Percentiles rank a stretch among this genome's conserved stretches.
phyloP scores from a whole-genome alignment of 2,797 vertebrate species.

The Ctenochaetus hawaiiensis region DNA sequence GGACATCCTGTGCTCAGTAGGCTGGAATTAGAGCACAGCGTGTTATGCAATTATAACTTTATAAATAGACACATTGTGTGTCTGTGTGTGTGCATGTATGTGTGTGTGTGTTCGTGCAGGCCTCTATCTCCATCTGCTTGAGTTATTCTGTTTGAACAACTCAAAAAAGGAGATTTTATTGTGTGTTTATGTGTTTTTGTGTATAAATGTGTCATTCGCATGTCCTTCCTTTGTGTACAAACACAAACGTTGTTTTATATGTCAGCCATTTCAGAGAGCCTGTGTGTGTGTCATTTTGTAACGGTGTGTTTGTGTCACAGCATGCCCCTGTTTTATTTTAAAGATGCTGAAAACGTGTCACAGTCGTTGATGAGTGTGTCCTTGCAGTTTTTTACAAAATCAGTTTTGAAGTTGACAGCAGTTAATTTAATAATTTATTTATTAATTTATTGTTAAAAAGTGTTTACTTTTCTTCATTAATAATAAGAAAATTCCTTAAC shows the following conservation, averaged over 20 bases:
- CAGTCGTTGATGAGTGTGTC: not conserved
- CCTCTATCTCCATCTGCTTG: constrained; percentile 58
- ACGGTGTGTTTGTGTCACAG: not conserved
- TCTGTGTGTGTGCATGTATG: not conserved
- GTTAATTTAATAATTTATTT: too few species aligned
- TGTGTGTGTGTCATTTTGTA: not conserved
- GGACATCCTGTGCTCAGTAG: constrained; percentile 73
- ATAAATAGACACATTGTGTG: constrained; percentile 74
- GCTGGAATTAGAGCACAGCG: constrained; percentile 77
- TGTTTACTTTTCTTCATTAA: too few species aligned
- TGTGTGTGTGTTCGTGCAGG: constrained; percentile 19
- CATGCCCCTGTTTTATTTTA: not conserved
- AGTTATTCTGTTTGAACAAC: constrained; percentile 37
- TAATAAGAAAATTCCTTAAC: too few species aligned
- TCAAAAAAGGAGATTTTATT: constrained; percentile 14
- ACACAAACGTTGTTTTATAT: not conserved
- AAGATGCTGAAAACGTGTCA: not conserved
- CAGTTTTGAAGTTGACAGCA: not conserved
- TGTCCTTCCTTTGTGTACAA: not conserved
- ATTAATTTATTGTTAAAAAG: too few species aligned
- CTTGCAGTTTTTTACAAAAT: not conserved
- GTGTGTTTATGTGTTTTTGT: not conserved
- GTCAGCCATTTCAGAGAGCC: not conserved
- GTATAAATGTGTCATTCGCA: not conserved
- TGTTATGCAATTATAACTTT: constrained; percentile 81